Base-by-base conservation (phyloP, 2,797 vertebrate species). In the Intellagama lesueurii region DNA sequence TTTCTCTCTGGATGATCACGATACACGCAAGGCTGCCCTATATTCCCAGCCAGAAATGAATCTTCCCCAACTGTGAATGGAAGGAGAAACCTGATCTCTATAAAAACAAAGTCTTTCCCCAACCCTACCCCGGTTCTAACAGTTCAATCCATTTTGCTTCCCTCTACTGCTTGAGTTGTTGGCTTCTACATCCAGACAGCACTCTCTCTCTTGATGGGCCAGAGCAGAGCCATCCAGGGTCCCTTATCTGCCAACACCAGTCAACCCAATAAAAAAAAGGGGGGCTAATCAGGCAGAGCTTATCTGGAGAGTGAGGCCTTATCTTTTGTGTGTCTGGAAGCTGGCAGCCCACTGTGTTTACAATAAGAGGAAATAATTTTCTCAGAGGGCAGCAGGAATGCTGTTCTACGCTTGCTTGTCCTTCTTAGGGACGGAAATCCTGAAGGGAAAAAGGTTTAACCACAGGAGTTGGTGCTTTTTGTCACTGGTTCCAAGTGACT, bases 231-330 rank as follows among this genome's bases (percentile, higher is more conserved):
- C 35, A 84, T 79, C 66, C 81, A 82, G 80, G 47, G 81, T 9
- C 79, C 70, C 79, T 90, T 90, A 90, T 90, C 89, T 90, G 85
- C 72, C 85, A 83, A 82, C 79, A 86, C 70, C 89, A 82, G 84
- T 87, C 89, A 90, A 88, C 68, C 87, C 56, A 83, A 88, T 88
- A 60, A 84, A 78, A 82, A 78, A 87, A 69, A 1, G 19, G 60
- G 4, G 4, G 4, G 85, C 86, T 90, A 87, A 84, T 84, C 83
- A 90, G 86, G 77, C 60, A 7, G 70, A 81, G 78, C 78, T 91
- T 90, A 90, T 91, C 83, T 86, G 64, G 83, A 88, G 87, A 91
- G 60, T 28, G 56, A 77, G 16, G 87, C 35, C 86, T 88, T 88
- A 87, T 87, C 90, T 86, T 56, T 40, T 69, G 79, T 60, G 72